Evolutionary conservation across 2,113 vertebrate species (phyloP).

Genomic region (Thalassoma bifasciatum): DNA sequence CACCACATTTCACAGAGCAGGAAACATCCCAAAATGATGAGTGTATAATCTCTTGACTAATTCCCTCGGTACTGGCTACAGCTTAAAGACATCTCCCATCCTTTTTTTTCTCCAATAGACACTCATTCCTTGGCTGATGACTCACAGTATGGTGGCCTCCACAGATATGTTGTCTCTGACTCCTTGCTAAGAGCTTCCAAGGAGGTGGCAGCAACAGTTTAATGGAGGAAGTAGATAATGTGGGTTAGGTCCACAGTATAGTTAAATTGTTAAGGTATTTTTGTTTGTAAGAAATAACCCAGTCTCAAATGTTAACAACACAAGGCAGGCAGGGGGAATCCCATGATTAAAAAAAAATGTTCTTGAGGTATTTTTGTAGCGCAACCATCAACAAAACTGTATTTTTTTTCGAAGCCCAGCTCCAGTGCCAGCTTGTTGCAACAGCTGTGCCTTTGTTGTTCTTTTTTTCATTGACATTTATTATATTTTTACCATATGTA

Average conservation of each 20-base stretch:
- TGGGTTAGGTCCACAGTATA: constrained; percentile 63
- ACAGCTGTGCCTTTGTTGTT: too few species aligned
- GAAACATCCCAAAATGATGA: constrained; percentile 86
- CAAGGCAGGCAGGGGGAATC: constrained; percentile 40
- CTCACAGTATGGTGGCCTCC: constrained; percentile 80
- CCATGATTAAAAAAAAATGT: too few species aligned
- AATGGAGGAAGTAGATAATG: constrained; percentile 76
- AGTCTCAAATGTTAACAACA: constrained; percentile 64
- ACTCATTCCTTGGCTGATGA: constrained; percentile 81
- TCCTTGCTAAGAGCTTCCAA: constrained; percentile 72
- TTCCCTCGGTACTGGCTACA: constrained; percentile 81
- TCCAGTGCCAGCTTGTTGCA: too few species aligned
- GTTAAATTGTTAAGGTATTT: constrained; percentile 75
- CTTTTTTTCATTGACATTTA: too few species aligned
- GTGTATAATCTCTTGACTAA: constrained; percentile 86
- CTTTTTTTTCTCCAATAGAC: constrained; percentile 75
- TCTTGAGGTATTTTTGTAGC: constrained; percentile 31
- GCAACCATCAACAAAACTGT: constrained; percentile 38
- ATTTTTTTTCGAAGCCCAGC: too few species aligned
- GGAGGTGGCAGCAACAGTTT: constrained; percentile 72
- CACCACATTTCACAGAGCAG: constrained; percentile 81
- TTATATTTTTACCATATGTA: too few species aligned
- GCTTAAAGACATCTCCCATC: constrained; percentile 84
- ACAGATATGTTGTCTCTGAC: constrained; percentile 77
- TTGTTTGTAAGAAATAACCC: constrained; percentile 68